Base-by-base conservation (phyloP, 2,888 invertebrate species). In the Lutraria lutraria region DNA sequence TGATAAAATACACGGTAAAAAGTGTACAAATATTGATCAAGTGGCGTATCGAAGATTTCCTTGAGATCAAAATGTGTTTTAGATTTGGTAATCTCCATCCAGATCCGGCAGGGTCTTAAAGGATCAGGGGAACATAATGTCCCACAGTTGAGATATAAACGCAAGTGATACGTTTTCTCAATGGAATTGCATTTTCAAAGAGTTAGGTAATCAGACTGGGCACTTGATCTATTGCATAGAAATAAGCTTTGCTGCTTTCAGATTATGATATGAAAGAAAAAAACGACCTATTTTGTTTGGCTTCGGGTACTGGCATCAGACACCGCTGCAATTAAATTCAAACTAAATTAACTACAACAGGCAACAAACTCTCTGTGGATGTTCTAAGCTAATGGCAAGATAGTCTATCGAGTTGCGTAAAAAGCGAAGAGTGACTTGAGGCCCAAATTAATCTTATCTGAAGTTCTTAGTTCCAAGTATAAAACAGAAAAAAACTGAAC, bases 21-120 rank as follows among this genome's bases (percentile, higher is more conserved):
- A 81, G 89, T 84, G 83, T 87, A 85, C 85, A 87, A 89, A 87
- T 86, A 89, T 87, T 89, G 89, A 89, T 89, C 87, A 72, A 76
- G 85, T 68, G 56, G 68, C 81, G 89, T 89, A 89, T 87, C 82
- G 68, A 72, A 81, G 89, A 52, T 84, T 81, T 83, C 72, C 56
- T 68, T 54, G 87, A 87, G 89, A 86, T 84, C 85, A 68, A 89
- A 87, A 87, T 87, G 85, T 80, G 87, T 87, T 89, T 84, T 87
- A 86, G 87, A 81, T 85, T 76, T 82, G 60, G 53, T 87, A 89
- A 89, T 89, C 89, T 87, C 72, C 19, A 54, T 54, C 19, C 31
- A 60, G 79, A 87, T 89, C 89, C 89, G 54, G 81, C 25, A 79
- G 53, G 68, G 87, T 83, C 80, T 87, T 85, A 85, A 85, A 84